These are phyloP conservation scores for Natator depressus DNA, from an alignment of 2,113 vertebrate genomes.

Conservation along the genomic window DNA sequence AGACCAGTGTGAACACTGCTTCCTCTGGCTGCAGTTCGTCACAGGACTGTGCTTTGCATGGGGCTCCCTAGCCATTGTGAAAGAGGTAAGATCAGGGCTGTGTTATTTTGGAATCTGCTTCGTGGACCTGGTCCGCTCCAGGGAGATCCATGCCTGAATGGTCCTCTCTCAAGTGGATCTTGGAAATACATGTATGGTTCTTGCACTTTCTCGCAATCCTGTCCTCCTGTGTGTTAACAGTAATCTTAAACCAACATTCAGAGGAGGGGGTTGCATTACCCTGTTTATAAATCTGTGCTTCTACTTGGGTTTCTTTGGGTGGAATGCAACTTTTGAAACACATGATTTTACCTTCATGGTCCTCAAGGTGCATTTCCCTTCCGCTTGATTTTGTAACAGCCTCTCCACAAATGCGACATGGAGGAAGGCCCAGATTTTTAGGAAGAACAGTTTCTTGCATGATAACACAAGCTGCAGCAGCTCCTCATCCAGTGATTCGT, in stretches of 20 bases:
- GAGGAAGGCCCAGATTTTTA: slow-evolving; percentile 82
- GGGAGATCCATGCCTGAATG: background rate
- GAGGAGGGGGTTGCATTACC: background rate
- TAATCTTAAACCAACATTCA: background rate
- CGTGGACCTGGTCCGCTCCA: background rate
- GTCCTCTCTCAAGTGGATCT: background rate
- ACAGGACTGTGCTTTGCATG: background rate
- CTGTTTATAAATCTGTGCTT: background rate
- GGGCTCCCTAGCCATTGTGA: background rate
- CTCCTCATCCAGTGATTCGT: slow-evolving; percentile 73
- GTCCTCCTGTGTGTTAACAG: background rate
- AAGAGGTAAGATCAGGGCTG: background rate
- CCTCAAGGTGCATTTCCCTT: slow-evolving; percentile 72
- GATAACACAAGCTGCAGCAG: slow-evolving; percentile 71
- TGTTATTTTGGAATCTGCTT: background rate
- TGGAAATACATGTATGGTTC: background rate
- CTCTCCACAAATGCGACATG: slow-evolving; percentile 76
- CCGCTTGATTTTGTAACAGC: slow-evolving; percentile 75
- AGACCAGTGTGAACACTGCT: background rate
- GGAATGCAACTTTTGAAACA: background rate
- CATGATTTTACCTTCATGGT: slow-evolving; percentile 76
- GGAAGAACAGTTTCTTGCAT: slow-evolving; percentile 74
- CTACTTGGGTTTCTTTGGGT: background rate
- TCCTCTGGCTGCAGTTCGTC: background rate
- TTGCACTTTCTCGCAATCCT: background rate